These are phyloP conservation scores for Otocyon megalotis DNA, from an alignment of 2,113 vertebrate genomes.

Conservation along the genomic window DNA sequence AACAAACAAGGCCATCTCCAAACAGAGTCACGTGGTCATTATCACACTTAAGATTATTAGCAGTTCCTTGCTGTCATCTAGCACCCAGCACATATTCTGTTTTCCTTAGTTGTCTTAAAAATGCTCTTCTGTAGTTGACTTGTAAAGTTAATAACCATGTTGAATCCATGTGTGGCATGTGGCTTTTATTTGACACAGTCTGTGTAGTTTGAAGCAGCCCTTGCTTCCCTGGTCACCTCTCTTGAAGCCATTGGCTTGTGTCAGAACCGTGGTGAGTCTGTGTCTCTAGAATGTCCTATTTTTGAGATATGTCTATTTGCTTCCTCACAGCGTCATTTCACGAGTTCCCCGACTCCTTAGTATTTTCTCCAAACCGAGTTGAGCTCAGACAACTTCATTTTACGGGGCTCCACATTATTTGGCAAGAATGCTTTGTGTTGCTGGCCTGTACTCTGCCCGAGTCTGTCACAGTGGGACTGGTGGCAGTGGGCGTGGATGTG, in stretches of 20 bases:
- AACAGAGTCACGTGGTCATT: not conserved
- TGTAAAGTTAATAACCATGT: not conserved
- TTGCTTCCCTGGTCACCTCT: not conserved
- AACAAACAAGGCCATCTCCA: not conserved
- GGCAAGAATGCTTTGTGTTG: not conserved
- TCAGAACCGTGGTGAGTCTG: not conserved
- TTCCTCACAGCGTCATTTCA: not conserved
- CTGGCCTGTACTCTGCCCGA: not conserved
- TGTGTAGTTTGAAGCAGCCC: not conserved
- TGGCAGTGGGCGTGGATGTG: not conserved
- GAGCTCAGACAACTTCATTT: not conserved
- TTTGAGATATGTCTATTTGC: not conserved
- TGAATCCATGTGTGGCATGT: not conserved
- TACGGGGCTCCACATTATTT: not conserved
- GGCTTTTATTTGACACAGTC: not conserved
- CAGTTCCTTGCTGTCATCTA: not conserved
- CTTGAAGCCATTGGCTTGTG: not conserved
- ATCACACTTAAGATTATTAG: not conserved
- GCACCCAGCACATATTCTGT: not conserved
- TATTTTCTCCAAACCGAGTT: not conserved
- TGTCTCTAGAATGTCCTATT: not conserved
- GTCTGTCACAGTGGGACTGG: not conserved
- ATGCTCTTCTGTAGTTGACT: not conserved
- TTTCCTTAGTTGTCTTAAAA: constrained; percentile 43
- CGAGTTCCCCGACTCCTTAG: not conserved